A percentile compares a stretch with the other conserved stretches of the same genome.
Evolutionary conservation across 2,888 invertebrate species (phyloP).

Genomic region (Drosophila niveifrons): DNA sequence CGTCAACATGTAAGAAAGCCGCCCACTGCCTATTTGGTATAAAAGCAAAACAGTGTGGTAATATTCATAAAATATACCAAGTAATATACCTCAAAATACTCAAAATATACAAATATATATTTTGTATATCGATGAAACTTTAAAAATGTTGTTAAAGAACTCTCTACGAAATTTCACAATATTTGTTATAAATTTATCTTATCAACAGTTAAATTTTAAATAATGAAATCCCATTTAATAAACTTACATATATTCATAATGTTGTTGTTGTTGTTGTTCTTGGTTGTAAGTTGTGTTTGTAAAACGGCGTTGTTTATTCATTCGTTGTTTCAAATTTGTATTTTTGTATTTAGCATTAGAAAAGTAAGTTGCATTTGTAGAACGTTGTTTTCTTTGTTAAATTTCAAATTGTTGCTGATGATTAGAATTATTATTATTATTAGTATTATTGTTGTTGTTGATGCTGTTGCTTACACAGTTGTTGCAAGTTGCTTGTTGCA

Average conservation of each 20-base stretch:
- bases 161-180: no score
- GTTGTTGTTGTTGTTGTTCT: slow-evolving; percentile 27
- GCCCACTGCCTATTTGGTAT: no score
- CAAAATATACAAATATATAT: no score
- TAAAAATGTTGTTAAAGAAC: no score
- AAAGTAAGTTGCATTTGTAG: slow-evolving; percentile 39
- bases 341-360: slow-evolving; percentile 36
- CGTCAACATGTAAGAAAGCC: no score
- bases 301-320: slow-evolving; percentile 81
- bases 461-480: slow-evolving; percentile 16
- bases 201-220: no score
- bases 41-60: no score
- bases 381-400: slow-evolving; percentile 28
- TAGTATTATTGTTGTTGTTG: slow-evolving; percentile 2
- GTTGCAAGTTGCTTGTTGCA: slow-evolving; percentile 8
- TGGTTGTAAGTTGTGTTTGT: slow-evolving; percentile 38
- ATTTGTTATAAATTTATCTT: no score
- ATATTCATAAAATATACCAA: no score
- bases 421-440: neutral
- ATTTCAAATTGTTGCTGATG: slow-evolving; percentile 6
- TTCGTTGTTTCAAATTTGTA: slow-evolving; percentile 79
- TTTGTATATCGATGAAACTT: no score
- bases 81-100: no score
- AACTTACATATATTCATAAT: slow-evolving; percentile 75
- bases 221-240: slow-evolving; percentile 38